Evolutionary conservation across 2,888 invertebrate genomes (phyloP), one percentile per base, ranked within the genome.

Genomic region (Sylvicola cinctus): DNA sequence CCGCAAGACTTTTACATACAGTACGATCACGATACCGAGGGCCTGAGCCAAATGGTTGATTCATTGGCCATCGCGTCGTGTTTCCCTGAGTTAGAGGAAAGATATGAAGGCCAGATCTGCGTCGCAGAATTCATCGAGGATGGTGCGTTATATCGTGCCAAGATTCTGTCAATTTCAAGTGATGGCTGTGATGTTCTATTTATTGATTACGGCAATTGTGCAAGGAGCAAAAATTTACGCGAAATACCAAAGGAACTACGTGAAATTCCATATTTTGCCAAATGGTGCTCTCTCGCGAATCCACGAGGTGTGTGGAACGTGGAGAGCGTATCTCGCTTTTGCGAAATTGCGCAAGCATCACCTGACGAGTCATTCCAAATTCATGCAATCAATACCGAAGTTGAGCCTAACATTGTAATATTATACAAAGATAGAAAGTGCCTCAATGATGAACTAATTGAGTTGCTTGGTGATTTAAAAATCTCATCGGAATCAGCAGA

Each of bases 1-100:
- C 80, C 81, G 0, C 70, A 69, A 26, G 70, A 75, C 42, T 78
- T 83, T 54, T 83, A 77, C 65, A 55, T 81, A 10, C 79, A 80
- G 48, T 60, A 70, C 45, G 45, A 54, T 1, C 66, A 71, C 20
- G 67, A 72, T 35, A 44, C 65, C 0, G 56, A 63, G 0, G 60
- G 58, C 3, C 61, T 80, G 3, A 60, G 65, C 3, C 60, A 62
- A 28, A 58, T 79, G 2, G 77, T 79, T 45, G 63, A 64, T 1
- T 64, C 67, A 44, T 53, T 83, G 2, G 76, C 77, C 50, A 61
- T 63, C 15, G 65, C 69, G 0, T 49, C 52, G 0, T 50, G 53
- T 1, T 63, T 70, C 48, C 49, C 63, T 0, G 62, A 66, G 26
- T 51, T 75, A 8, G 63, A 65, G 36, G 66, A 52, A 2, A 52